These are phyloP conservation scores for Porites rus DNA, from an alignment of 92 coral and sea anemone species.

Conservation along the genomic window DNA sequence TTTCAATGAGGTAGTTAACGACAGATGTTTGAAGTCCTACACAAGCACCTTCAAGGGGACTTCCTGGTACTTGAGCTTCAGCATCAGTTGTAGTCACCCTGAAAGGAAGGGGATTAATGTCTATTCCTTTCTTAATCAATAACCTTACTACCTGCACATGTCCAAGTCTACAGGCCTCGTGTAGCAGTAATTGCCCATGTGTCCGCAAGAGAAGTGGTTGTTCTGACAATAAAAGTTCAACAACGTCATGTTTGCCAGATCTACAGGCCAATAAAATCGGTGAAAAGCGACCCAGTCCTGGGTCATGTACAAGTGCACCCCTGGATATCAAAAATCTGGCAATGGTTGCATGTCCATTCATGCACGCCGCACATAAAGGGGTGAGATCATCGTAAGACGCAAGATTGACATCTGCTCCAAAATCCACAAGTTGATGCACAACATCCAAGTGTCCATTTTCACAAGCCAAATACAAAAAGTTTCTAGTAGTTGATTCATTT, in stretches of 20 bases:
- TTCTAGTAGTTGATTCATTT: conserved; percentile 46
- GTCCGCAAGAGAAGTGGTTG: conserved; percentile 66
- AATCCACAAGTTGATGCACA: conserved; percentile 80
- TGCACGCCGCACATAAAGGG: conserved; percentile 88
- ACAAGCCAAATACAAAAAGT: conserved; percentile 82
- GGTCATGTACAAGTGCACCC: conserved; percentile 76
- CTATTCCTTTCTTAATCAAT: conserved; percentile 78
- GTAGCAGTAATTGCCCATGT: conserved; percentile 80
- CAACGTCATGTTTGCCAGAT: conserved; percentile 73
- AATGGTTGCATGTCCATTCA: conserved; percentile 79
- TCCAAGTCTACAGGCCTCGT: conserved; percentile 84
- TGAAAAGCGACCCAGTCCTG: conserved; percentile 55
- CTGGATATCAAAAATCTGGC: conserved; percentile 72
- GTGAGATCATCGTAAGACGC: conserved; percentile 62
- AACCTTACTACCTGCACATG: conserved; percentile 78
- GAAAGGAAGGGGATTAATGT: conserved; percentile 70
- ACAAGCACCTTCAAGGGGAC: conserved; percentile 92
- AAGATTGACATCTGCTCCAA: conserved; percentile 83
- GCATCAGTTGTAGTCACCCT: conserved; percentile 18
- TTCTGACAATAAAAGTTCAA: conserved; percentile 75
- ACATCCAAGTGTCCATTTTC: conserved; percentile 83
- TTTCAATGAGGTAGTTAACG: conserved; percentile 86
- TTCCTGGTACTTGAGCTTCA: conserved; percentile 39
- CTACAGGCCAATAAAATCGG: conserved; percentile 87
- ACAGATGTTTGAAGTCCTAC: conserved; percentile 69